Evolutionary conservation across 2,113 vertebrate genomes (phyloP).

Genomic region (Struthio camelus): DNA sequence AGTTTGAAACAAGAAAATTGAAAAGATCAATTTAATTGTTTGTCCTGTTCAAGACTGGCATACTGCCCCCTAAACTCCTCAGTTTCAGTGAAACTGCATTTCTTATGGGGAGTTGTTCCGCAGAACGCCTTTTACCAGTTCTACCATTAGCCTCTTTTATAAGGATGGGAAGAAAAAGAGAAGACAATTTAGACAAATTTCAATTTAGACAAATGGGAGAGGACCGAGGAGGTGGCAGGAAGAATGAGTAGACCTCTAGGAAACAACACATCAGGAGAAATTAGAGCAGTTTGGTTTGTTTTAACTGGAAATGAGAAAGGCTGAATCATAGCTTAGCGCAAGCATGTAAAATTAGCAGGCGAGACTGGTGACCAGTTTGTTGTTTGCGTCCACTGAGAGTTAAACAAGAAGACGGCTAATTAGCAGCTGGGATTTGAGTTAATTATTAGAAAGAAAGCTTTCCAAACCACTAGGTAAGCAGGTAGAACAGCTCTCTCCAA

Average conservation of each 20-base stretch:
- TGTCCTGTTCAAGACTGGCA: background rate
- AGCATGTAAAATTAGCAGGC: conserved; percentile 25
- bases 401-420: conserved; percentile 35
- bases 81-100: background rate
- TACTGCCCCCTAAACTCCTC: background rate
- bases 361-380: background rate
- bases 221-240: background rate
- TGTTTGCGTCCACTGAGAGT: conserved; percentile 29
- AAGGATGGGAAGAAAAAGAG: fast-evolving
- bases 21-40: background rate
- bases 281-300: background rate
- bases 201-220: background rate
- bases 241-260: background rate
- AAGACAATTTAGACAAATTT: too few relatives aligned
- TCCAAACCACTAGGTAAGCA: conserved; percentile 62
- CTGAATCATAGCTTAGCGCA: background rate
- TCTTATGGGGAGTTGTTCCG: background rate
- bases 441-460: conserved; percentile 62
- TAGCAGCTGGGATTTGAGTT: conserved; percentile 42
- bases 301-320: background rate
- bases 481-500: conserved; percentile 51
- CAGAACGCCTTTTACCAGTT: background rate
- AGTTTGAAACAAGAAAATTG: background rate
- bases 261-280: background rate
- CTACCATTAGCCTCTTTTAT: background rate